Evolutionary conservation across 2,113 vertebrate genomes (phyloP).

Genomic region (Anseranas semipalmata): DNA sequence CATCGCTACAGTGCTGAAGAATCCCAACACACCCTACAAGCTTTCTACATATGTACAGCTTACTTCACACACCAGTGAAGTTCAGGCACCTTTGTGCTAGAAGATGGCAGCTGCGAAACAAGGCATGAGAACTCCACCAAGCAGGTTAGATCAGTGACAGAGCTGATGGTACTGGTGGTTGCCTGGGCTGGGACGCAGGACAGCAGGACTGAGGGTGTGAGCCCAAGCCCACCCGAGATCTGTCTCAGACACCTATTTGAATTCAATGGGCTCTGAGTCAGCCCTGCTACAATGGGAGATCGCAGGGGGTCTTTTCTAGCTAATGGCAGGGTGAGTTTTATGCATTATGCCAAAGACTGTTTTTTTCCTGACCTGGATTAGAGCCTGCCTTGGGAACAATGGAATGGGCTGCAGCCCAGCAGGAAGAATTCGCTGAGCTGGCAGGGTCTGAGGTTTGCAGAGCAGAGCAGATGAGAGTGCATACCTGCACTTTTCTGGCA

Average conservation of each 20-base stretch:
- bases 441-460: conserved; percentile 58
- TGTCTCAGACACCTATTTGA: neutral
- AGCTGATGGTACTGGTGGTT: neutral
- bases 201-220: neutral
- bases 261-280: conserved; percentile 39
- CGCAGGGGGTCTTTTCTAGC: conserved; percentile 45
- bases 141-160: neutral
- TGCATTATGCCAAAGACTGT: conserved; percentile 55
- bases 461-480: conserved; percentile 62
- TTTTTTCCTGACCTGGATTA: conserved; percentile 70
- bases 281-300: conserved; percentile 30
- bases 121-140: neutral
- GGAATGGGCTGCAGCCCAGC: conserved; percentile 45
- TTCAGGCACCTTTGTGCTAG: neutral
- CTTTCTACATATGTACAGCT: conserved; percentile 60
- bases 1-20: neutral
- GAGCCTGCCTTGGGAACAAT: conserved; percentile 59
- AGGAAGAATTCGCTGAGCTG: conserved; percentile 70
- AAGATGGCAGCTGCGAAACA: neutral
- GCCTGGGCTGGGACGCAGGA: neutral
- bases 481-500: conserved; percentile 67
- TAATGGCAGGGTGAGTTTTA: conserved; percentile 22
- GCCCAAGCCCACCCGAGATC: neutral
- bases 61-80: neutral
- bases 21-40: conserved; percentile 26